Evolutionary conservation across 2,888 invertebrate species (phyloP), one percentile per base, ranked within the genome.

Genomic region (Polymixis flavicincta): DNA sequence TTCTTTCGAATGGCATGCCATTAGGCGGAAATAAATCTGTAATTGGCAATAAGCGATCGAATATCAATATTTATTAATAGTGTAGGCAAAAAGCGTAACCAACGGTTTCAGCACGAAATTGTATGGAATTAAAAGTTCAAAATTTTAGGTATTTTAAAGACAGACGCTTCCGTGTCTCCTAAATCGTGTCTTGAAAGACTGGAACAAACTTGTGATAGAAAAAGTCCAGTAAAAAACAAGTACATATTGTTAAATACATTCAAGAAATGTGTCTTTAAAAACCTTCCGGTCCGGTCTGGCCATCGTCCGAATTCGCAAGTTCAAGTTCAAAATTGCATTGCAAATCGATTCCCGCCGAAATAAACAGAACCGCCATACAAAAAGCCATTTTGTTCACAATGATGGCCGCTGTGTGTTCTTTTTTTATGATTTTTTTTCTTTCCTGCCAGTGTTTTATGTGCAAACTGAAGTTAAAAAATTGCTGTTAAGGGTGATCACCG

Each of bases 321-420:
- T 85, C 86, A 86, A 86, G 85, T 84, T 86, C 86, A 85, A 84
- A 83, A 85, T 81, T 80, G 83, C 81, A 88, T 87, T 77, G 72
- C 80, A 85, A 89, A 84, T 87, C 76, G 76, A 83, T 87, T 86
- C 84, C 85, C 79, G 74, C 77, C 70, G 79, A 83, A 82, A 73
- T 69, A 76, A 77, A 82, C 76, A 70, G 64, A 84, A 85, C 82
- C 81, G 76, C 45, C 60, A 37, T 67, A 78, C 76, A 87, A 87
- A 89, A 89, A 85, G 76, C 19, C 66, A 72, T 74, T 70, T 63
- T 71, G 63, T 66, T 66, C 55, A 71, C 50, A 79, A 84, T 69
- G 57, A 75, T 74, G 72, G 67, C 70, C 55, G 61, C 59, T 54
- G 25, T 52, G 32, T 57, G 25, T 80, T 74, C 45, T 28, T 63